Base-by-base conservation (phyloP, 2,113 vertebrate species). In the Chlamydotis undulata region DNA sequence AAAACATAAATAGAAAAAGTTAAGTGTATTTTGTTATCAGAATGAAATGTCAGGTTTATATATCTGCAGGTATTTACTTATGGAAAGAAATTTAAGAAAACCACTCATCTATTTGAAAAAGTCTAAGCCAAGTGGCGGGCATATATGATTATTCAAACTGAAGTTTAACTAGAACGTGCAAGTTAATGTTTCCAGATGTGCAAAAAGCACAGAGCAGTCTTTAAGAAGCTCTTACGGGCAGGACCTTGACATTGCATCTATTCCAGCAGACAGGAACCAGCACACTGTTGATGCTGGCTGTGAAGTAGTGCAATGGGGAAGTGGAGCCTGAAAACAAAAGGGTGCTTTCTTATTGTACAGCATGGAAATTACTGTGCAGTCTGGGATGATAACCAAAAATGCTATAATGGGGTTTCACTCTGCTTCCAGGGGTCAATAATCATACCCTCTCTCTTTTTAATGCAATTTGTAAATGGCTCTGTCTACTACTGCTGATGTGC, bases 401-500 rank as follows among this genome's bases (percentile, higher is more conserved):
- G 55, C 74, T 41, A 6, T 93, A 76, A 79, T 76, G 71, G 79
- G 23, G 49, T 92, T 89, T 89, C 64, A 33, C 41, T 79, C 43
- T 59, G 8, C 85, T 96, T 94, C 47, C 69, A 85, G 71, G 55
- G 90, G 63, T 93, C 91, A 92, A 55, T 67, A 82, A 69, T 78
- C 76, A 59, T 71, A 74, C 39, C 35, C 81, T 94, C 52, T 77
- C 29, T 61, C 80, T 78, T 91, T 83, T 39, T 47, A 93, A 96
- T 84, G 80, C 55, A 76, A 93, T 96, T 96, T 95, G 87, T 94
- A 96, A 96, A 95, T 90, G 95, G 81, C 55, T 93, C 33, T n/a
- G 33, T 94, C 88, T 68, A 59, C 83, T 65, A 35, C 69, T 82
- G 89, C 84, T 95, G 93, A 89, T 81, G 39, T 41, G 70, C 64